A percentile compares a stretch with the other conserved stretches of the same genome.
These are phyloP conservation scores for Psophia crepitans DNA, from an alignment of 2,113 vertebrate species.

Conservation along the genomic window DNA sequence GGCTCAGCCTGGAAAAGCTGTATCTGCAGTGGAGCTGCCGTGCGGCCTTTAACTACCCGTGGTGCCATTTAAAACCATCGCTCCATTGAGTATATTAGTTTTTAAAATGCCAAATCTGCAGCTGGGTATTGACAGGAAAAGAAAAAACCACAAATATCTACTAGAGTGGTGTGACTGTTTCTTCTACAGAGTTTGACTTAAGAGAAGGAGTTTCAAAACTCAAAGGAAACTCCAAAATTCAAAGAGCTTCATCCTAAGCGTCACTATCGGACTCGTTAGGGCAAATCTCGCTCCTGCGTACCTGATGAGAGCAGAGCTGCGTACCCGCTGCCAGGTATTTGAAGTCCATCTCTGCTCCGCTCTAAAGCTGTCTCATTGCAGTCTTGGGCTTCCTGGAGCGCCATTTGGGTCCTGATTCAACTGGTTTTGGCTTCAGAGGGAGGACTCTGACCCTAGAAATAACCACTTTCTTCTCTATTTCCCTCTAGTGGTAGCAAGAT, in stretches of 20 bases:
- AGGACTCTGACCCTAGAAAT: neutral
- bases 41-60: neutral
- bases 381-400: neutral
- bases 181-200: neutral
- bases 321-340: too few species aligned
- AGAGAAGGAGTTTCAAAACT: neutral
- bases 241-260: neutral
- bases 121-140: neutral
- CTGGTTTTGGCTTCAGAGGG: neutral
- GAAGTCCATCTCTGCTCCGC: neutral
- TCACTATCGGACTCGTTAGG: neutral
- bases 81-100: neutral
- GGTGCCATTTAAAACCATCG: neutral
- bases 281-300: neutral
- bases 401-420: neutral
- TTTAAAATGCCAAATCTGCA: neutral
- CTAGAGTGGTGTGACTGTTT: accelerated
- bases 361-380: neutral
- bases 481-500: neutral
- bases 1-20: neutral
- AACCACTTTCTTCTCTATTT: neutral
- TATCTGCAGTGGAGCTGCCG: neutral
- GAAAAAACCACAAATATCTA: neutral
- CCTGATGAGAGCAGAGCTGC: neutral
- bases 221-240: neutral